phyloP scores from a whole-genome alignment of 2,113 vertebrate species.

The Sigmodon hispidus region DNA sequence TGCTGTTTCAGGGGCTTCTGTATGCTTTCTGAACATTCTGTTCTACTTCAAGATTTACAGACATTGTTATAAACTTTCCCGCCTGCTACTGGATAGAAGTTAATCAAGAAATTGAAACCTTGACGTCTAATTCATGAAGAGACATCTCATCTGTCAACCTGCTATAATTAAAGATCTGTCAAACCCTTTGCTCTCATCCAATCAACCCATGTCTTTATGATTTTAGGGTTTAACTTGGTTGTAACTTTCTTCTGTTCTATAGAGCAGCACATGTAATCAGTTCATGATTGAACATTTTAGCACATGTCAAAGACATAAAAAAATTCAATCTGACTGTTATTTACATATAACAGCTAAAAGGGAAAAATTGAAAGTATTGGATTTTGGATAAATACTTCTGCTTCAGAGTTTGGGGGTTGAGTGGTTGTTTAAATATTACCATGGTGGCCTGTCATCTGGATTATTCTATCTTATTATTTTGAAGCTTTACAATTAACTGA shows the following conservation, averaged over 20 bases:
- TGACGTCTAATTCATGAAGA: slow-evolving; percentile 39
- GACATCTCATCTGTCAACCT: slow-evolving; percentile 34
- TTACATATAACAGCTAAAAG: slow-evolving; percentile 67
- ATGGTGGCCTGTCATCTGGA: slow-evolving; percentile 57
- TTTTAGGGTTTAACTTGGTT: slow-evolving; percentile 66
- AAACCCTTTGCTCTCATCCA: slow-evolving; percentile 57
- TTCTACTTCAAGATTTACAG: background rate
- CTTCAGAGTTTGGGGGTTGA: slow-evolving; percentile 71
- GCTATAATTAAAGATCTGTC: slow-evolving; percentile 66
- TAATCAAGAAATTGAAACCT: background rate
- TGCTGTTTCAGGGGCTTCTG: background rate
- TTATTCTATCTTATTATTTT: slow-evolving; percentile 60
- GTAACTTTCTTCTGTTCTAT: slow-evolving; percentile 70
- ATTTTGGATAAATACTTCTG: slow-evolving; percentile 70
- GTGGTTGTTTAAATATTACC: slow-evolving; percentile 23
- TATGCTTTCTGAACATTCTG: accelerated
- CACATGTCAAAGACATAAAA: slow-evolving; percentile 65
- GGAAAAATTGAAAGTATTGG: slow-evolving; percentile 71
- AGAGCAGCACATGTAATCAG: slow-evolving; percentile 63
- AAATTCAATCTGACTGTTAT: slow-evolving; percentile 71
- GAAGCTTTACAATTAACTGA: slow-evolving; percentile 2
- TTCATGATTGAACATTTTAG: slow-evolving; percentile 66
- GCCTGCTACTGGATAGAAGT: background rate
- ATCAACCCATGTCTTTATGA: slow-evolving; percentile 55
- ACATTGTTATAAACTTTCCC: background rate